A percentile compares a stretch with the other conserved stretches of the same genome.
These are phyloP conservation scores for Acromyrmex heyeri DNA, from an alignment of 1,140 invertebrate genomes.

Conservation along the genomic window DNA sequence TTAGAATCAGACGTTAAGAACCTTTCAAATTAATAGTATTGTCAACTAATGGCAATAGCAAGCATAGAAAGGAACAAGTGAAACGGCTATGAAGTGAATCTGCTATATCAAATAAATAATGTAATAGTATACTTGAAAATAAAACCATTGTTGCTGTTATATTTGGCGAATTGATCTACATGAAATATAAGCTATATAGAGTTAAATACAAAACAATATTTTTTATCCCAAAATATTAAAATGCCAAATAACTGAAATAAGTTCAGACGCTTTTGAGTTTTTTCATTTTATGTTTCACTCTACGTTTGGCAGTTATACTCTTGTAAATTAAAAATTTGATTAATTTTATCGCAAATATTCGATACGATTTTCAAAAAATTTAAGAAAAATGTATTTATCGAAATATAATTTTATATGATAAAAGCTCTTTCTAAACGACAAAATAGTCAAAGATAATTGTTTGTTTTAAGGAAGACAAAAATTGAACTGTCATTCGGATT, in stretches of 20 bases:
- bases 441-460: neutral
- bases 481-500: neutral
- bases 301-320: neutral
- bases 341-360: neutral
- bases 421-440: neutral
- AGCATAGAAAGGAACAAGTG: slow-evolving; percentile 28
- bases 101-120: slow-evolving; percentile 13
- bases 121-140: slow-evolving; percentile 26
- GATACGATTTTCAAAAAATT: neutral
- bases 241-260: neutral
- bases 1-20: slow-evolving; percentile 10
- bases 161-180: neutral
- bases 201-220: neutral
- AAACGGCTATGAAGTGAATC: neutral
- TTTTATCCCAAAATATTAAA: neutral
- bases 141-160: slow-evolving; percentile 1
- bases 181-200: neutral
- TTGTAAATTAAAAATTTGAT: slow-evolving; percentile 8
- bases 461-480: neutral
- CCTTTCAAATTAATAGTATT: slow-evolving; percentile 27
- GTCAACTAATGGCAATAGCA: neutral
- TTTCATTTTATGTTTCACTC: neutral
- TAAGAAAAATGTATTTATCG: neutral
- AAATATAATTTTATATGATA: neutral
- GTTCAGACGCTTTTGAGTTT: neutral